phyloP scores from a whole-genome alignment of 1,140 invertebrate species.

The Drosophila chauvacae region DNA sequence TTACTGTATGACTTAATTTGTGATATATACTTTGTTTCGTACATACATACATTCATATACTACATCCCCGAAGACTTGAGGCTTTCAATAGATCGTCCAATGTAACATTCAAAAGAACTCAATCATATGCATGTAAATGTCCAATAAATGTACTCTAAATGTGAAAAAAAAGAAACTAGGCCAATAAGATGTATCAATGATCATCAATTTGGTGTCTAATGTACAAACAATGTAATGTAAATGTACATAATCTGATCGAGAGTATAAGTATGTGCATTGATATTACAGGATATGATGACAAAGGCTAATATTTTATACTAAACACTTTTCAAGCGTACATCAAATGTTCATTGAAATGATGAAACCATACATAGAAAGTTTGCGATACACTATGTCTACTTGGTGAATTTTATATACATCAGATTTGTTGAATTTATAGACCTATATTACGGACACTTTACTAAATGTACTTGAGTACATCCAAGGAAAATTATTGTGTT shows the following conservation, averaged over 20 bases:
- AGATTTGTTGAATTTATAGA: background rate
- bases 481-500: background rate
- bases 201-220: conserved; percentile 9
- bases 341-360: background rate
- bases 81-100: conserved; percentile 3
- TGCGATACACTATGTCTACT: background rate
- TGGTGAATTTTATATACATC: conserved; percentile 10
- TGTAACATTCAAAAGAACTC: conserved; percentile 1
- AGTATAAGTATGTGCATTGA: conserved; percentile 7
- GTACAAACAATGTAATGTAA: conserved; percentile 29
- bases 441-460: background rate
- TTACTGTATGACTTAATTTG: conserved; percentile 8
- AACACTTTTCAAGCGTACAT: background rate
- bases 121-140: conserved; percentile 46
- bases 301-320: background rate
- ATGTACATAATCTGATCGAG: conserved; percentile 11
- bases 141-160: conserved; percentile 33
- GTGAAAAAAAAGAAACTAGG: conserved; percentile 5
- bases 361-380: background rate
- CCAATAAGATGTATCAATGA: conserved; percentile 1
- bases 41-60: conserved; percentile 10
- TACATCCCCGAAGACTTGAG: background rate
- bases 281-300: background rate
- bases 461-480: background rate
- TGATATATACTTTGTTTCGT: conserved; percentile 1